These are phyloP conservation scores for Dinothrombium tinctorium DNA, from an alignment of 1,140 invertebrate species.

Conservation along the genomic window DNA sequence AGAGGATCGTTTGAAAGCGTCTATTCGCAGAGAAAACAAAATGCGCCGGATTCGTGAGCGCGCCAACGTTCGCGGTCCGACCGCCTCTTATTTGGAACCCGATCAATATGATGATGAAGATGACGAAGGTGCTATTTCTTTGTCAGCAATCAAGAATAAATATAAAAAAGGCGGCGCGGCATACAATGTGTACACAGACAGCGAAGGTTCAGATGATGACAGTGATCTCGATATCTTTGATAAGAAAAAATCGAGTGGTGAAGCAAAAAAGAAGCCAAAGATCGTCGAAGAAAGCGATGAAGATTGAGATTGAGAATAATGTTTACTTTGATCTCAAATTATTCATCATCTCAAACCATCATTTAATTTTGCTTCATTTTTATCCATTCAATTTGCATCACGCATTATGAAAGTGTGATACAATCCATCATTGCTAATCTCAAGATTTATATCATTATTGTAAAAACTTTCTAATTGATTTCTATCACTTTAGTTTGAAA, in stretches of 20 bases:
- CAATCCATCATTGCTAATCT: too few relatives aligned
- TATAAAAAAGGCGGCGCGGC: conserved; percentile 55
- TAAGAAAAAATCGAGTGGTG: conserved; percentile 17
- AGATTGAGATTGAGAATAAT: background rate
- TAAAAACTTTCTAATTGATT: too few relatives aligned
- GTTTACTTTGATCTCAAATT: too few relatives aligned
- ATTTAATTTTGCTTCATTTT: too few relatives aligned
- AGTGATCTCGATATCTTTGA: conserved; percentile 23
- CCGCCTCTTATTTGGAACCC: conserved; percentile 34
- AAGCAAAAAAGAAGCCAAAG: conserved; percentile 20
- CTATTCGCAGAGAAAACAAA: conserved; percentile 43
- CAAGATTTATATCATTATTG: too few relatives aligned
- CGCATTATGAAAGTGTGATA: too few relatives aligned
- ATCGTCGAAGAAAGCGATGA: conserved; percentile 22
- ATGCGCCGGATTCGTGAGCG: conserved; percentile 34
- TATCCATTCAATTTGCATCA: too few relatives aligned
- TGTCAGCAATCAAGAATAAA: conserved; percentile 81
- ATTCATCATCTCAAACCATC: too few relatives aligned
- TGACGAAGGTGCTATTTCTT: conserved; percentile 66
- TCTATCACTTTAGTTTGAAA: too few relatives aligned
- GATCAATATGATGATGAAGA: conserved; percentile 43
- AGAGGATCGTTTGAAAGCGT: conserved; percentile 67
- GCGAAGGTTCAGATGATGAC: conserved; percentile 49
- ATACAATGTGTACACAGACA: conserved; percentile 66
- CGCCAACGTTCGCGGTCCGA: conserved; percentile 25